A percentile compares a stretch with the other conserved stretches of the same genome.
Conservation (phyloP, 2,113 vertebrate genomes). For the Kobus ellipsiprymnus region DNA sequence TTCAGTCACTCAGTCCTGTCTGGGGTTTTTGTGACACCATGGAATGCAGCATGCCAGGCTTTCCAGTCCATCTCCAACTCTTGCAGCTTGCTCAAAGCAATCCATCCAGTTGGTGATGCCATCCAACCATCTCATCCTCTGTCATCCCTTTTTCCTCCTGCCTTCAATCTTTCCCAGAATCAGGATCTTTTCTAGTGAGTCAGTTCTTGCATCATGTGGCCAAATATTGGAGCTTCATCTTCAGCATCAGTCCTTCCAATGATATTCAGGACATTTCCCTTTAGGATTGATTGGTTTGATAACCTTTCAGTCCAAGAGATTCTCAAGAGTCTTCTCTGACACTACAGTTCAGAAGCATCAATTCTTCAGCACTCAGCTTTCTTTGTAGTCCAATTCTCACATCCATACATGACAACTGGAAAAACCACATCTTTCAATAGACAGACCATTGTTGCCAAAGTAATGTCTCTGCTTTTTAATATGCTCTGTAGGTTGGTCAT, state of each 20-base stretch:
- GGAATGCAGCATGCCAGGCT: neutral
- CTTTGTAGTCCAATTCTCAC: neutral
- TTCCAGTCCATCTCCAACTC: neutral
- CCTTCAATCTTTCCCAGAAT: neutral
- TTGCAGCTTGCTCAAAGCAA: neutral
- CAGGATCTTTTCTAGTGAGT: neutral
- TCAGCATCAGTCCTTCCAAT: neutral
- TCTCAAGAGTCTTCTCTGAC: neutral
- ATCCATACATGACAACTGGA: neutral
- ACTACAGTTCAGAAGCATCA: neutral
- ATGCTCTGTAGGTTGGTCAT: neutral
- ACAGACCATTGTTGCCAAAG: neutral
- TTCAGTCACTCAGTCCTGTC: neutral
- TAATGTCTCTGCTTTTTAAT: neutral
- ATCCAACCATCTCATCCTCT: neutral
- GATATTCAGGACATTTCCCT: neutral
- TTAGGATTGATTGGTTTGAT: neutral
- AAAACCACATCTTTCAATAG: neutral
- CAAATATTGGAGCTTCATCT: neutral
- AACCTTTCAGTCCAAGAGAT: neutral
- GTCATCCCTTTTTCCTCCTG: neutral
- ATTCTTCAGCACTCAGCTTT: neutral
- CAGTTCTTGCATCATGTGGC: fast-evolving
- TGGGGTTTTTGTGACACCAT: neutral
- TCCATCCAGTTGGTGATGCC: neutral